phyloP scores from a whole-genome alignment of 2,113 vertebrate species.

The Sebastes fasciatus region DNA sequence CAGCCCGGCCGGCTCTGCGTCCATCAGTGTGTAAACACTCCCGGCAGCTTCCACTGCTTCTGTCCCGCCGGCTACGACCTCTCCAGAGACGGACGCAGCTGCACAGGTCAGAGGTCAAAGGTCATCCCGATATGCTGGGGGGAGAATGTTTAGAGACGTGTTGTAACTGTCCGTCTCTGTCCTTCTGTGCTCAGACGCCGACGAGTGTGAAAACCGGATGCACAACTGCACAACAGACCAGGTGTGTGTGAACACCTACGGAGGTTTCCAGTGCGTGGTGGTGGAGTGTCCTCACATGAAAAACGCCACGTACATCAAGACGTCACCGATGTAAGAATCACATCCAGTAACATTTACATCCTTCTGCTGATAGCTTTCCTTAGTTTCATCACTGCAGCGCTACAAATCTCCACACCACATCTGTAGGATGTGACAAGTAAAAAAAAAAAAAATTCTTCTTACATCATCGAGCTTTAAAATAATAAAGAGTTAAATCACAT shows the following conservation, averaged over 20 bases:
- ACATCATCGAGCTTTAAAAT: not conserved
- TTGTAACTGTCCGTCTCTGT: not conserved
- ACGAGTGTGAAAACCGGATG: slow-evolving; percentile 84
- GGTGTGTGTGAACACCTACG: slow-evolving; percentile 87
- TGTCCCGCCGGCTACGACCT: slow-evolving; percentile 87
- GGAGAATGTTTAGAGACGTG: too few species aligned
- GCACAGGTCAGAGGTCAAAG: slow-evolving; percentile 81
- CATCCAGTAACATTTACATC: too few species aligned
- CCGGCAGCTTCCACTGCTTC: slow-evolving; percentile 87
- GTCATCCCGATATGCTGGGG: not conserved
- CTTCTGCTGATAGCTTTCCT: not conserved
- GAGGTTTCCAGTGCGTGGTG: slow-evolving; percentile 84
- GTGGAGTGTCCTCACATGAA: slow-evolving; percentile 83
- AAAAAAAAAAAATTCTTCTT: not conserved
- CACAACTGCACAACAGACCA: slow-evolving; percentile 84
- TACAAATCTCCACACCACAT: not conserved
- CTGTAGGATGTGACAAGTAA: too few species aligned
- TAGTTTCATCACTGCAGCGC: not conserved
- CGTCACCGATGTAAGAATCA: slow-evolving; percentile 84
- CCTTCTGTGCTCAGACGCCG: slow-evolving; percentile 76
- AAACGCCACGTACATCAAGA: slow-evolving; percentile 90
- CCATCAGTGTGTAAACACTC: slow-evolving; percentile 87
- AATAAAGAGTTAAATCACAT: slow-evolving; percentile 8
- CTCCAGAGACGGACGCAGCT: slow-evolving; percentile 78
- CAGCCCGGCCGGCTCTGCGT: slow-evolving; percentile 84